A percentile compares a stretch with the other conserved stretches of the same genome.
phyloP scores from a whole-genome alignment of 2,797 vertebrate species.

The Calcarius lapponicus region DNA sequence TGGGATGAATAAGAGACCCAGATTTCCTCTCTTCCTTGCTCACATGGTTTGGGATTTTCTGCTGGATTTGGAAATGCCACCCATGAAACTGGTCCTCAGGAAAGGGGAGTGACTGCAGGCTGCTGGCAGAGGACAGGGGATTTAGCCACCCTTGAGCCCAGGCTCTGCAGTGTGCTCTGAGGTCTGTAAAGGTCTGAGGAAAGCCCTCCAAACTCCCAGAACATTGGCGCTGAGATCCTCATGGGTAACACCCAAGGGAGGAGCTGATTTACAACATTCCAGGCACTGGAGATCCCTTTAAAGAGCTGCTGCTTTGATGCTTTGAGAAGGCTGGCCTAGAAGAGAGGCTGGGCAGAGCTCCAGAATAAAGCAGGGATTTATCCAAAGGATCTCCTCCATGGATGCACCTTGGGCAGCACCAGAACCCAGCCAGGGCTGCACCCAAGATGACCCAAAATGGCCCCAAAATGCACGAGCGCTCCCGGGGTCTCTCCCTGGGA shows the following conservation, averaged over 20 bases:
- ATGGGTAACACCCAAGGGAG: neutral
- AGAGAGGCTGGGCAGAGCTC: accelerated
- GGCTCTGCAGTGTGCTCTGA: neutral
- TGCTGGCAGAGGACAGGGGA: neutral
- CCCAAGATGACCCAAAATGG: neutral
- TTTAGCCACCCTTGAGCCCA: neutral
- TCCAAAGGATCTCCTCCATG: neutral
- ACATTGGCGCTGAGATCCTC: neutral
- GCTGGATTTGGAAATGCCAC: neutral
- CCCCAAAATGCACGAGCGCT: neutral
- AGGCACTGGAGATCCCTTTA: neutral
- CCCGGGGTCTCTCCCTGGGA: too few relatives aligned
- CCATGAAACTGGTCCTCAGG: neutral
- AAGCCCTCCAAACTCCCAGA: neutral
- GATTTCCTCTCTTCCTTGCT: neutral
- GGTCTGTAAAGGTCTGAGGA: neutral
- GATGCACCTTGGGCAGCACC: neutral
- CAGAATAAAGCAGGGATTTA: neutral
- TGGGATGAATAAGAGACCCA: neutral
- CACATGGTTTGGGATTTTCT: neutral
- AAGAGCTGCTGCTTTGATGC: neutral
- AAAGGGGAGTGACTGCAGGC: neutral
- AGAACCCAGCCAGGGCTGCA: neutral
- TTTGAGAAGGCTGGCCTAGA: neutral
- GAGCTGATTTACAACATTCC: neutral